Base-by-base conservation (phyloP, 2,888 invertebrate species). In the Diploptera punctata region DNA sequence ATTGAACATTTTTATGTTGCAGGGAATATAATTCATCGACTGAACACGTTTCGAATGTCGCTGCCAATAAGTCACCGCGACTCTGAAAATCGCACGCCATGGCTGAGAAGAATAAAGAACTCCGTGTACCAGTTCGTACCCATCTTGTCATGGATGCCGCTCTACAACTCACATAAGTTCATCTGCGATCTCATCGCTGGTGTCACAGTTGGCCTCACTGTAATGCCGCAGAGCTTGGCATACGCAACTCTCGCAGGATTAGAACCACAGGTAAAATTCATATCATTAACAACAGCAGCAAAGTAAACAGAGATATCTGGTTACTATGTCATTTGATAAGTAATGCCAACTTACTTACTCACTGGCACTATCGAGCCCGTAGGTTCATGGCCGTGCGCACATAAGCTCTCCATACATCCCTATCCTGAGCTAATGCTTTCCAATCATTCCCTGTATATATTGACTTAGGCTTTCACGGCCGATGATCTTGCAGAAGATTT, bases 141-240 rank as follows among this genome's bases (percentile, higher is more conserved):
- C 0, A 85, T 90, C 75, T 76, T 88, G 2, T 79, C 79, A 54
- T 91, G 90, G 90, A 82, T 88, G 44, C 87, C 85, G 74, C 81
- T 80, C 43, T 91, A 91, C 82, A 86, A 86, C 71, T 76, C 84
- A 29, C 83, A 84, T 31, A 85, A 86, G 49, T 87, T 87, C 1
- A 82, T 90, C 49, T 87, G 90, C 1, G 93, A 93, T 81, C 78
- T 91, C 61, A 89, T 93, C 74, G 93, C 93, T n/a, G 93, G 93
- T 13, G 82, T 93, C 74, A 93, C 93, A 0, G 90, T 93, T 3
- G 93, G 92, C 0, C 85, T 93, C 54, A 93, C 93, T 1, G 87
- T 93, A 67, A 90, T 93, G 77, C 93, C 93, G 1, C 93, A 93
- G 82, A 90, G 90, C 18, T 88, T 93, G 76, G 93, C 93, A 0